These are phyloP conservation scores for Liasis olivaceus DNA, from an alignment of 2,797 vertebrate genomes.

Conservation along the genomic window DNA sequence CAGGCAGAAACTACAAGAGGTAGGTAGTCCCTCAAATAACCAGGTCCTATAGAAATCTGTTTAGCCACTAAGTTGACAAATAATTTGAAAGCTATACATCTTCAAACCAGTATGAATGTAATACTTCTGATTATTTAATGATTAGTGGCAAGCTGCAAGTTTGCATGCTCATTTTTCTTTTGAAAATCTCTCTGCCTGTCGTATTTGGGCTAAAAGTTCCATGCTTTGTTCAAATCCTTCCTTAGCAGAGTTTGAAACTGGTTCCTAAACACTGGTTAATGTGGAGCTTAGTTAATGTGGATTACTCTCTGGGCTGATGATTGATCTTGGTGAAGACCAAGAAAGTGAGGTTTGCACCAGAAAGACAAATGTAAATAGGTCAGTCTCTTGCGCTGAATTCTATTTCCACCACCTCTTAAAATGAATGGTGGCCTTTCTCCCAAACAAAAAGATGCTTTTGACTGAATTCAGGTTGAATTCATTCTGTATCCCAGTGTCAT, in stretches of 20 bases:
- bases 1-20: too few relatives aligned
- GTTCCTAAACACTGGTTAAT: neutral
- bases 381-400: neutral
- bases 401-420: neutral
- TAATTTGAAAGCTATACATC: neutral
- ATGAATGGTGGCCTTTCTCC: neutral
- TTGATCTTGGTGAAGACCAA: neutral
- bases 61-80: neutral
- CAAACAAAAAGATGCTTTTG: neutral
- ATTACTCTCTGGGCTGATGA: neutral
- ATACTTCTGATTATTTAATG: neutral
- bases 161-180: too few relatives aligned
- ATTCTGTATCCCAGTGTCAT: neutral
- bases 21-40: too few relatives aligned
- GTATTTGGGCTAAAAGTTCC: too few relatives aligned
- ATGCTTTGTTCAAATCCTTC: too few relatives aligned
- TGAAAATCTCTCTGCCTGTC: too few relatives aligned
- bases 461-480: neutral
- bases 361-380: neutral
- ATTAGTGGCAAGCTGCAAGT: too few relatives aligned
- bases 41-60: neutral
- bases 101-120: too few relatives aligned
- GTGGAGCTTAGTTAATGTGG: neutral
- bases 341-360: too few relatives aligned
- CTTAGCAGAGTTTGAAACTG: neutral